A percentile compares a stretch with the other conserved stretches of the same genome.
Conservation (phyloP, 1,140 invertebrate genomes). For the Drosophila sturtevanti region DNA sequence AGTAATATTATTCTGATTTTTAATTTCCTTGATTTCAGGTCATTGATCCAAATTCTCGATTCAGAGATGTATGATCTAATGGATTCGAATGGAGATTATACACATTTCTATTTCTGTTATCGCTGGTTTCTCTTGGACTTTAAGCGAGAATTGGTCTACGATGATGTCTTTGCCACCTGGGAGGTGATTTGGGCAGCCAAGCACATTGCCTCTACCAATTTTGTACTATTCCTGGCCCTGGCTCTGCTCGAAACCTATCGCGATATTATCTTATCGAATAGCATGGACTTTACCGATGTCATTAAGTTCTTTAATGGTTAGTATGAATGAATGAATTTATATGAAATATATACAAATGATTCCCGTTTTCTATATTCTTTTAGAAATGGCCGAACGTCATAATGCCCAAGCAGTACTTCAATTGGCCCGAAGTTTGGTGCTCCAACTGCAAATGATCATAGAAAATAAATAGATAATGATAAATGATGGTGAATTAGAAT, state of each 20-base stretch:
- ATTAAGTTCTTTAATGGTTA: conserved; percentile 98
- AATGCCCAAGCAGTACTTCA: conserved; percentile 92
- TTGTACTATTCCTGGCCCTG: conserved; percentile 96
- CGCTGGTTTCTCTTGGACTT: conserved; percentile 92
- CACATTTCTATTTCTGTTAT: conserved; percentile 98
- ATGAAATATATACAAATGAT: not conserved
- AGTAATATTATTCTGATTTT: not conserved
- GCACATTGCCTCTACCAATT: conserved; percentile 92
- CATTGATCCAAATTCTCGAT: conserved; percentile 93
- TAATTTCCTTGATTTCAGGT: conserved; percentile 83
- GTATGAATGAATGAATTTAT: not conserved
- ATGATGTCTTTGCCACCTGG: conserved; percentile 97
- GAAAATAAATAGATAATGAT: conserved; percentile 89
- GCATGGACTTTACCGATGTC: conserved; percentile 98
- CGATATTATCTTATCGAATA: conserved; percentile 96
- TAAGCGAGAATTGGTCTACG: conserved; percentile 93
- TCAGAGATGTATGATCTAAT: conserved; percentile 96
- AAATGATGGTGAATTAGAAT: too few relatives aligned
- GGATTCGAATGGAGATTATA: conserved; percentile 97
- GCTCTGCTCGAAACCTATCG: conserved; percentile 95
- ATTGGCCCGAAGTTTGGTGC: conserved; percentile 91
- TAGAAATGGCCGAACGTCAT: conserved; percentile 97
- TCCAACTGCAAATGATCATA: conserved; percentile 94
- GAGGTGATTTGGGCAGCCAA: conserved; percentile 98
- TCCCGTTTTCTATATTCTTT: too few relatives aligned